Base-by-base conservation (phyloP, 2,888 invertebrate species). In the Dynastes grantii region DNA sequence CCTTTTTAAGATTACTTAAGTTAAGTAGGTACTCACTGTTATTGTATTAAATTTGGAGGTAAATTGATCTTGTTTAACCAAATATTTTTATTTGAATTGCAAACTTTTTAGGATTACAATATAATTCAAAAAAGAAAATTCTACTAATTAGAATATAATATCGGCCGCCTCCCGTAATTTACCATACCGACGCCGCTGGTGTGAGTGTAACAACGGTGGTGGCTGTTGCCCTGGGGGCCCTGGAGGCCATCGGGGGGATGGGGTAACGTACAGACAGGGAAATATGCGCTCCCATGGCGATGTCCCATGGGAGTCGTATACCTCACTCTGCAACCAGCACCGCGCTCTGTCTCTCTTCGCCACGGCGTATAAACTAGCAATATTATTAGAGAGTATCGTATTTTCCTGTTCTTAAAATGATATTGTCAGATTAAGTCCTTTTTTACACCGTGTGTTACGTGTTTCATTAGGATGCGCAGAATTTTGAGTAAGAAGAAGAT, bases 221-320 rank as follows among this genome's bases (percentile, higher is more conserved):
- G 79, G 80, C 79, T 78, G 83, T 80, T 80, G 83, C 85, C 85
- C 85, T 82, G 82, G 85, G 84, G 85, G 84, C 82, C 77, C 81
- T 83, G 80, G 77, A 83, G 80, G 83, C 82, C 83, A 83, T 55
- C 32, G 81, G 84, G 83, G 84, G 84, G 85, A 83, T 83, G 82
- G 80, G 83, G 84, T 81, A 84, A 82, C 81, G 83, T 83, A 85
- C 86, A 86, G 87, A 86, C 86, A 85, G 86, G 87, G 87, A 86
- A 87, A 87, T 87, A 87, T 86, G 86, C 86, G 85, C 85, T 86
- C 87, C 87, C 87, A 86, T 86, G 86, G 85, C 86, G 84, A 82
- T 81, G 76, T 85, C 87, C 85, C 87, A 80, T 80, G 86, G 85
- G 86, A 86, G 85, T 82, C 86, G 85, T 87, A 86, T 85, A 86